Base-by-base conservation (phyloP, 2,888 invertebrate genomes). In the Mesorhabditis belari region DNA sequence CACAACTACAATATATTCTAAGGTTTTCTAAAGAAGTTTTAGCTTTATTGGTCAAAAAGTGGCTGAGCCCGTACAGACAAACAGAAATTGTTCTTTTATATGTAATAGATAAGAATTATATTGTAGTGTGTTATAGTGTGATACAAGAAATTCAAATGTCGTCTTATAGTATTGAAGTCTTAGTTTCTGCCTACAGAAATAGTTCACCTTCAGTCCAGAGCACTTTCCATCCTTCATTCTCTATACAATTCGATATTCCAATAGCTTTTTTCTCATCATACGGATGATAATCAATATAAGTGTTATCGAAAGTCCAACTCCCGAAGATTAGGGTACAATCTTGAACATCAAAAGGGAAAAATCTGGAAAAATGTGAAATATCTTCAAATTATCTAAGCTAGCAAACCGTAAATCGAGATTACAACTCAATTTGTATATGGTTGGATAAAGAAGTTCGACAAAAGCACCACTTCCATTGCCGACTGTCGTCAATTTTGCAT, bases 191-290 rank as follows among this genome's bases (percentile, higher is more conserved):
- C 17, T n/a, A 23, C 28, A 12, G 9, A 9, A 23, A 55, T 26
- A 19, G 17, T 51, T 24, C 21, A 69, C 69, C 69, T 57, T 64
- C 56, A 4, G 69, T 64, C 12, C 54, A 51, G 17, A 69, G 24
- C 27, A 69, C 65, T 35, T 60, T 61, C 69, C 69, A 69, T 23
- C 65, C 69, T 28, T 69, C 69, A 51, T 69, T 69, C 29, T 69
- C 69, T 28, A 69, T 51, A 57, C 65, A 69, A 24, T 69, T 69
- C 4, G 61, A 54, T 9, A 65, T 55, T n/a, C 69, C 67, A 6
- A 69, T 61, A 2, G 60, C 63, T n/a, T n/a, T n/a, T n/a, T n/a
- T n/a, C 25, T 58, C 62, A 9, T 61, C 29, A 21, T 51, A 52
- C 0, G 69, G 59, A 49, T 59, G 52, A 51, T 67, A 69, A 54